phyloP scores from a whole-genome alignment of 2,888 invertebrate species.

The Azorinus chamasolen region DNA sequence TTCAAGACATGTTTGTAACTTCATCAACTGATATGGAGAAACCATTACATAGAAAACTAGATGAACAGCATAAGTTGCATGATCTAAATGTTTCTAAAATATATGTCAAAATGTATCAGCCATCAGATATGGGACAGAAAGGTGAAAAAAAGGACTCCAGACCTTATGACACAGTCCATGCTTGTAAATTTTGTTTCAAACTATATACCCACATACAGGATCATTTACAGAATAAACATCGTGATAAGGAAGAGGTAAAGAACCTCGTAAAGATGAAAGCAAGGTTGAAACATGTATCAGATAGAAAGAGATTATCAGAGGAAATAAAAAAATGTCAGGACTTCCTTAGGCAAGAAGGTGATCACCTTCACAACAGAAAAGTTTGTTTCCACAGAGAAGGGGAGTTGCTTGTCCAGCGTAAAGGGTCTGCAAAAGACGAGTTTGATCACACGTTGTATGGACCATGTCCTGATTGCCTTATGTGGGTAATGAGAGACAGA shows the following conservation, averaged over 20 bases:
- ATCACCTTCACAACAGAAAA: constrained; percentile 27
- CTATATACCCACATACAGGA: constrained; percentile 48
- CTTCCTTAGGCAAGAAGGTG: constrained; percentile 30
- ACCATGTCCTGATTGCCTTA: constrained; percentile 54
- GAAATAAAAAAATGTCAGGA: constrained; percentile 7
- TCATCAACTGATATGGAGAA: too few species aligned
- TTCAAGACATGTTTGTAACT: too few species aligned
- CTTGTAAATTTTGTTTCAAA: constrained; percentile 32
- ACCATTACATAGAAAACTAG: too few species aligned
- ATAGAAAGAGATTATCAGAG: constrained; percentile 1
- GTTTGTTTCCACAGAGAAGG: constrained; percentile 23
- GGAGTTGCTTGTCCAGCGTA: constrained; percentile 21
- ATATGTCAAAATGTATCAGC: constrained; percentile 35
- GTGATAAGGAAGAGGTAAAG: neutral
- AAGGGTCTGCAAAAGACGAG: neutral
- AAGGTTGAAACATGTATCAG: neutral
- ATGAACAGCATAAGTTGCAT: too few species aligned
- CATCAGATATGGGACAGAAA: constrained; percentile 30
- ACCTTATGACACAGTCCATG: constrained; percentile 47
- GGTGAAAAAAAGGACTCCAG: constrained; percentile 12
- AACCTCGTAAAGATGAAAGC: neutral
- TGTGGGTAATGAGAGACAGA: constrained; percentile 26
- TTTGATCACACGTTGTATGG: constrained; percentile 32
- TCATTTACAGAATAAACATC: constrained; percentile 28
- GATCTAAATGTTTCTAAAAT: constrained; percentile 18